phyloP scores from a whole-genome alignment of 2,797 vertebrate species.

The Adelosebastes latens region DNA sequence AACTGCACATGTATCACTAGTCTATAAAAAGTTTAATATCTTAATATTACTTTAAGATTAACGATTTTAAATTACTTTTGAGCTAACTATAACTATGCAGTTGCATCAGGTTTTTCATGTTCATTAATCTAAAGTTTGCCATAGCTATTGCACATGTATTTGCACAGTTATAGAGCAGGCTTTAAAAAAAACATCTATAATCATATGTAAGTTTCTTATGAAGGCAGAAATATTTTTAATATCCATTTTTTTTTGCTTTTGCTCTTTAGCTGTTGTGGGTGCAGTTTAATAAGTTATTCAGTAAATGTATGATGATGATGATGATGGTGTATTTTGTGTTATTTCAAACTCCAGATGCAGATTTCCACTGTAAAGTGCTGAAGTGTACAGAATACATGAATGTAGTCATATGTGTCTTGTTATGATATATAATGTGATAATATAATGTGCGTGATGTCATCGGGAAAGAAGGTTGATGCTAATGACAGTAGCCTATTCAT shows the following conservation, averaged over 20 bases:
- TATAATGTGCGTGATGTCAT: too few relatives aligned
- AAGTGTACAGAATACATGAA: background rate
- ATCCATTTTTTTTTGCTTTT: background rate
- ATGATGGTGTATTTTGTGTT: background rate
- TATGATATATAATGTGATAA: too few relatives aligned
- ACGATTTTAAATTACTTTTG: background rate
- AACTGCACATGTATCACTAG: background rate
- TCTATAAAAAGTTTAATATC: background rate
- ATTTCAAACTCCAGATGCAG: background rate
- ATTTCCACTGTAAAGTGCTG: background rate
- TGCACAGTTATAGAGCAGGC: background rate
- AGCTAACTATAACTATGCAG: background rate
- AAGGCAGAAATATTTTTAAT: background rate
- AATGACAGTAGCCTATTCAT: too few relatives aligned
- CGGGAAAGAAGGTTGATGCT: too few relatives aligned
- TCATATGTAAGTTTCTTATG: background rate
- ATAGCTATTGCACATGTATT: background rate
- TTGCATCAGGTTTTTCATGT: background rate
- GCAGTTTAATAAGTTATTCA: background rate
- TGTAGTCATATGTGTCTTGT: background rate
- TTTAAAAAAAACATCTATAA: background rate
- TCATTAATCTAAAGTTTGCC: constrained; percentile 6
- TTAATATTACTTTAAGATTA: background rate
- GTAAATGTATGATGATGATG: too few relatives aligned
- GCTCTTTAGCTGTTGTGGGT: background rate